phyloP scores from a whole-genome alignment of 2,888 invertebrate species.

The Mythimna ferrago region DNA sequence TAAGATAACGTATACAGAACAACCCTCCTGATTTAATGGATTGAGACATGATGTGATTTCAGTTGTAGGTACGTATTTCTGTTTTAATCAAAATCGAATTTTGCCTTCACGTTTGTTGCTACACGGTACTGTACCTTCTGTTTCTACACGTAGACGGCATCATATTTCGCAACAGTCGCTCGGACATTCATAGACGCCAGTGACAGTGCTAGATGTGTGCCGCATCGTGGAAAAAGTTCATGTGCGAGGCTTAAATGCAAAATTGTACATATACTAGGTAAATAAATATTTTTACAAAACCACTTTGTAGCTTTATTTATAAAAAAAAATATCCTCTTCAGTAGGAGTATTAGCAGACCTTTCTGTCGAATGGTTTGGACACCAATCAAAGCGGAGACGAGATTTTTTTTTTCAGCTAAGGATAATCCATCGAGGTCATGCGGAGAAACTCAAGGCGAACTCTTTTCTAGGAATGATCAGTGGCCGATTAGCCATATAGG shows the following conservation, averaged over 20 bases:
- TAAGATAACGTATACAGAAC: not conserved
- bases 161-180: slow-evolving; percentile 9
- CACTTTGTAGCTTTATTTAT: slow-evolving; percentile 29
- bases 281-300: slow-evolving; percentile 87
- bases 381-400: not conserved
- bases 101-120: no score
- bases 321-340: no score
- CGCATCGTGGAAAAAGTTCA: slow-evolving; percentile 34
- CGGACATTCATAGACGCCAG: slow-evolving; percentile 1
- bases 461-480: no score
- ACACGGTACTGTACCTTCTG: no score
- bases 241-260: slow-evolving; percentile 64
- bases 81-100: no score
- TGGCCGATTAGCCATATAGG: no score
- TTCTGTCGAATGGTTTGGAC: not conserved
- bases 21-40: not conserved
- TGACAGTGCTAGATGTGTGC: slow-evolving; percentile 8
- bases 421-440: no score
- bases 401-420: no score
- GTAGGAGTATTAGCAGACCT: no score
- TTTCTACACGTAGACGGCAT: not conserved
- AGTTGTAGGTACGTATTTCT: no score
- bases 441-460: no score
- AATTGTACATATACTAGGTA: slow-evolving; percentile 79
- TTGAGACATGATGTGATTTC: not conserved